These are phyloP conservation scores for Meta bourneti DNA, from an alignment of 2,888 invertebrate species.

Conservation along the genomic window DNA sequence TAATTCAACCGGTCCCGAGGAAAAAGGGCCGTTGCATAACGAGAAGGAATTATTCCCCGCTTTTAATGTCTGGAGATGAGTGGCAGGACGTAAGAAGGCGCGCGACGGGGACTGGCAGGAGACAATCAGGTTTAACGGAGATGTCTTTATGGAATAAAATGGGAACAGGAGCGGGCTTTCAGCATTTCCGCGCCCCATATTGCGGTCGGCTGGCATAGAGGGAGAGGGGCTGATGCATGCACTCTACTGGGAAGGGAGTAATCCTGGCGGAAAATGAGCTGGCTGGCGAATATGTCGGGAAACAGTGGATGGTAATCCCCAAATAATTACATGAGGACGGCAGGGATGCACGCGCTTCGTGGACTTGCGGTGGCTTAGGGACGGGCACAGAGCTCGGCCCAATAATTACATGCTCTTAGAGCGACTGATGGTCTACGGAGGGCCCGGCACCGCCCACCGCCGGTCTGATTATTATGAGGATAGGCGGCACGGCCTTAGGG, in stretches of 20 bases:
- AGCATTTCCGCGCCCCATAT: slow-evolving; percentile 4
- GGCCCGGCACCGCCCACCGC: slow-evolving; percentile 58
- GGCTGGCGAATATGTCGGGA: slow-evolving; percentile 73
- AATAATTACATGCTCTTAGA: slow-evolving; percentile 76
- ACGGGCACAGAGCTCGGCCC: slow-evolving; percentile 59
- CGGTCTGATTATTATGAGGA: slow-evolving; percentile 67
- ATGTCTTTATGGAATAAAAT: slow-evolving; percentile 75
- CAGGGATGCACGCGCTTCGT: slow-evolving; percentile 71
- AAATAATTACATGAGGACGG: slow-evolving; percentile 77
- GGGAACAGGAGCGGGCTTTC: slow-evolving; percentile 49
- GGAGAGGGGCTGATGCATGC: slow-evolving; percentile 72
- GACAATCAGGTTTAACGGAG: slow-evolving; percentile 73
- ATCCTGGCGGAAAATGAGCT: slow-evolving; percentile 77
- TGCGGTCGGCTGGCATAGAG: slow-evolving; percentile 64
- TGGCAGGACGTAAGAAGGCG: slow-evolving; percentile 72
- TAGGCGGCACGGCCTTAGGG: slow-evolving; percentile 68
- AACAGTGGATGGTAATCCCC: slow-evolving; percentile 76
- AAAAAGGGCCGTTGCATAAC: slow-evolving; percentile 36
- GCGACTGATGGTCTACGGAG: slow-evolving; percentile 73
- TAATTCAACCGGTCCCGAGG: slow-evolving; percentile 66
- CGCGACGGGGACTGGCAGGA: slow-evolving; percentile 51
- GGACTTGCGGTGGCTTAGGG: slow-evolving; percentile 77
- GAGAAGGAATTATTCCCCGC: slow-evolving; percentile 69
- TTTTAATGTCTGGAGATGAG: slow-evolving; percentile 74
- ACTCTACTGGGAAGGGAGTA: slow-evolving; percentile 75